phyloP scores from a whole-genome alignment of 2,888 invertebrate genomes.

The Tetheella fluctuosa region DNA sequence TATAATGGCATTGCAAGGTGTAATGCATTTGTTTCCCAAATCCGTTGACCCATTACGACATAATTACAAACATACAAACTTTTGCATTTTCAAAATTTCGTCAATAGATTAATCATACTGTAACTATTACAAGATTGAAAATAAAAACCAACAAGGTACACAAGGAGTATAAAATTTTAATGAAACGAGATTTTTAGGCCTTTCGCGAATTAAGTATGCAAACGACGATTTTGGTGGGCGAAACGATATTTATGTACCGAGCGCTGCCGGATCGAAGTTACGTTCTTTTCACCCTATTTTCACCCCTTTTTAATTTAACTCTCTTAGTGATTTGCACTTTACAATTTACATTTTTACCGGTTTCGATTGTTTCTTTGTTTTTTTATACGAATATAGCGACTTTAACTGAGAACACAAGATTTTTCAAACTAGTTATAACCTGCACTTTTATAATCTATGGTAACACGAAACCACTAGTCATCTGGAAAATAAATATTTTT shows the following conservation, averaged over 20 bases:
- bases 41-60: too few relatives aligned
- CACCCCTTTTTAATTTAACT: slow-evolving; percentile 5
- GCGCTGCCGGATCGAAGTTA: slow-evolving; percentile 6
- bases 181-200: slow-evolving; percentile 11
- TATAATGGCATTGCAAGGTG: too few relatives aligned
- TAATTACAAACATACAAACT: too few relatives aligned
- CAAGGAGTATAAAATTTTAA: slow-evolving; percentile 10
- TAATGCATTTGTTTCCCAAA: too few relatives aligned
- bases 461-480: too few relatives aligned
- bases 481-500: too few relatives aligned
- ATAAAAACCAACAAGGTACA: not conserved
- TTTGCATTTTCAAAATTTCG: too few relatives aligned
- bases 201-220: slow-evolving; percentile 36
- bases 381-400: not conserved
- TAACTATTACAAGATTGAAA: slow-evolving; percentile 10
- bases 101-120: too few relatives aligned
- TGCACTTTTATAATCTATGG: too few relatives aligned
- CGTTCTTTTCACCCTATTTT: slow-evolving; percentile 1
- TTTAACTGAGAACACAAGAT: too few relatives aligned
- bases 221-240: slow-evolving; percentile 20
- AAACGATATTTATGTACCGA: slow-evolving; percentile 9
- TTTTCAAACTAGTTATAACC: too few relatives aligned
- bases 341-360: slow-evolving; percentile 1
- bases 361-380: not conserved
- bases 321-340: not conserved